Conservation (phyloP, 2,113 vertebrate genomes). For the Pygoscelis adeliae region DNA sequence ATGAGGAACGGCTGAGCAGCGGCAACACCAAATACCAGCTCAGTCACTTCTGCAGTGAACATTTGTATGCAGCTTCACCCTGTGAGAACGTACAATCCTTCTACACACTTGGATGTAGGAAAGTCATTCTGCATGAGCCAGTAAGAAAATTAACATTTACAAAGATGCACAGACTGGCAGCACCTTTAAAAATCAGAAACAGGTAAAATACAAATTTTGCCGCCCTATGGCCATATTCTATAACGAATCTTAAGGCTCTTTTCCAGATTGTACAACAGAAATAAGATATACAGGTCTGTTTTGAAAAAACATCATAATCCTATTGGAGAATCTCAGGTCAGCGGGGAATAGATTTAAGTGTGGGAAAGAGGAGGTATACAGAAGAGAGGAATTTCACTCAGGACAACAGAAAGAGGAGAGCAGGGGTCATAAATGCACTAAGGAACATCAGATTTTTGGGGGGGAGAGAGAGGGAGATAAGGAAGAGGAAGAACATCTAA, state of each 20-base stretch:
- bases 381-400: background rate
- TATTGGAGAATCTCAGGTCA: background rate
- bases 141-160: background rate
- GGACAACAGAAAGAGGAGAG: background rate
- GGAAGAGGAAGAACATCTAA: background rate
- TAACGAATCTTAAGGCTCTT: background rate
- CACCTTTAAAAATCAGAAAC: background rate
- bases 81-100: background rate
- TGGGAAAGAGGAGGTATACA: background rate
- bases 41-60: background rate
- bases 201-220: background rate
- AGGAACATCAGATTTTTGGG: background rate
- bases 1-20: background rate
- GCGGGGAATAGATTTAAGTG: background rate
- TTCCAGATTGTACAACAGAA: background rate
- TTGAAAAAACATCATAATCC: background rate
- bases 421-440: background rate
- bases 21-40: background rate
- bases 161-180: background rate
- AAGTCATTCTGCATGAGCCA: background rate
- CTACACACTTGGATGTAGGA: background rate
- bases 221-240: background rate
- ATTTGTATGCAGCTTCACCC: background rate
- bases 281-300: background rate
- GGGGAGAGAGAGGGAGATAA: background rate